phyloP scores from a whole-genome alignment of 2,888 invertebrate species.

The Hermaeophaga mercurialis region DNA sequence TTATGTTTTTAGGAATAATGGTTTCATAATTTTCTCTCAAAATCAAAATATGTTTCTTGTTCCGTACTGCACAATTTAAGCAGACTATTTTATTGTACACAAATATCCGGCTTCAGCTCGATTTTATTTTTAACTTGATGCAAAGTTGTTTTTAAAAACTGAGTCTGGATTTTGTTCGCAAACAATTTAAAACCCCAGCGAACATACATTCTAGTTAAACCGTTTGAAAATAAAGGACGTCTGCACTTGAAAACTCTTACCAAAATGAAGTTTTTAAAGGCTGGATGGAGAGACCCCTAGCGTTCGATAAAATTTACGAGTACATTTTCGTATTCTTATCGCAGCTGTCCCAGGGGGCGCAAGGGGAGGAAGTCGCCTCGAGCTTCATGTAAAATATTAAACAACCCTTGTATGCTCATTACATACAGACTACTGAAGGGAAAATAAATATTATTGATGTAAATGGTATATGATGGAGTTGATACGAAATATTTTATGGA shows the following conservation, averaged over 20 bases:
- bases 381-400: conserved; percentile 54
- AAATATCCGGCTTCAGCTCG: too few species aligned
- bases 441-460: conserved; percentile 39
- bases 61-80: too few species aligned
- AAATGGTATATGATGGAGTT: conserved; percentile 26
- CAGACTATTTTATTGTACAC: too few species aligned
- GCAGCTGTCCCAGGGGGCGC: conserved; percentile 48
- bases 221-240: conserved; percentile 25
- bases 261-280: conserved; percentile 32
- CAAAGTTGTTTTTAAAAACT: neutral
- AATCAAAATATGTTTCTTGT: too few species aligned
- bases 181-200: conserved; percentile 5
- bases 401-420: conserved; percentile 50
- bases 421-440: conserved; percentile 41
- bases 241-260: conserved; percentile 30
- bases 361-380: conserved; percentile 49
- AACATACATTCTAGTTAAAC: conserved; percentile 13
- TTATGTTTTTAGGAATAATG: too few species aligned
- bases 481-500: conserved; percentile 29
- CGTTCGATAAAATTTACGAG: conserved; percentile 36
- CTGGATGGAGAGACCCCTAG: conserved; percentile 23
- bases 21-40: too few species aligned
- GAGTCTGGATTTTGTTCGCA: conserved; percentile 9
- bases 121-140: neutral
- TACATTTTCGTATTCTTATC: conserved; percentile 50